Base-by-base conservation (phyloP, 1,140 invertebrate genomes). In the Parasteatoda tepidariorum region DNA sequence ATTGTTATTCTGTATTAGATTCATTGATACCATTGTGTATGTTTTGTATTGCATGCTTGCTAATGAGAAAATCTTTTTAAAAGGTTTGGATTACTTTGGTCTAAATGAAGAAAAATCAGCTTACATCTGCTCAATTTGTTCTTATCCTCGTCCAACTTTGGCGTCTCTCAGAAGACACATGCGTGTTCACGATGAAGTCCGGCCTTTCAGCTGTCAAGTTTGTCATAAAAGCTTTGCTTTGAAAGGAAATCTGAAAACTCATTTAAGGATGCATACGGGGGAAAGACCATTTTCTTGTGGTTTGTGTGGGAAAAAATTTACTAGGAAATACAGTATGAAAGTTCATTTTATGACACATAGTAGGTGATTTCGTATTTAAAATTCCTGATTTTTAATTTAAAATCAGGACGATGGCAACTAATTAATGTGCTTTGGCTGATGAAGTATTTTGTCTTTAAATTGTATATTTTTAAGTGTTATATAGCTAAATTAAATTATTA, bases 221-320 rank as follows among this genome's bases (percentile, higher is more conserved):
- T 94, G 93, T 88, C 92, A 91, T 86, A 94, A 94, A 89, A 91
- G 92, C 61, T 94, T 94, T 88, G 93, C 93, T 84, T 92, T 93
- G 86, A 92, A 92, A 76, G 93, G 96, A 85, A 91, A 93, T 84
- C 93, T 92, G 90, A 92, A 89, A 92, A 95, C 91, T 91, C 94
- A 88, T 91, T 91, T 94, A 84, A 92, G 95, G 88, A 94, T 93
- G 15, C 95, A 98, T 88, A 98, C 97, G 0, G 95, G 95, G 7
- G 91, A 93, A 84, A 94, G 94, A 87, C 95, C 95, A 0, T 94
- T 94, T 89, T 92, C 92, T 88, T 98, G 96, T 87, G 89, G 91
- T 13, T 91, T 93, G 70, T 97, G 96, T 87, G 90, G 92, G 24
- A 92, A 94, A 74, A 62, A 18, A n/a, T 82, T 82, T 61, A 66